These are phyloP conservation scores for Lasioglossum oenotherae DNA, from an alignment of 2,888 invertebrate species.

Conservation along the genomic window DNA sequence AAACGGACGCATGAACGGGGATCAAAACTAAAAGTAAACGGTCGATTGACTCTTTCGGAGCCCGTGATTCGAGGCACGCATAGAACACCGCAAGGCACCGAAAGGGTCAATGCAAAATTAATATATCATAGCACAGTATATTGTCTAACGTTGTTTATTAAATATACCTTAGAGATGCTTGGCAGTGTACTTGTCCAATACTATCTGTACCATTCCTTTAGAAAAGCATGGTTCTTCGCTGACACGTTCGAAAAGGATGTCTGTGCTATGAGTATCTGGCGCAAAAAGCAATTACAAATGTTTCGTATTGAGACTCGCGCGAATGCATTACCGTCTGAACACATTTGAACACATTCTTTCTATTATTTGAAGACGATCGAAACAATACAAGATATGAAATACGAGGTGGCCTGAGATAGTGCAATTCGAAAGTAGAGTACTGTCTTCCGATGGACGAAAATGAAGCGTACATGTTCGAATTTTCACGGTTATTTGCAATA, in stretches of 20 bases:
- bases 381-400: not conserved
- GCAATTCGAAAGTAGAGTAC: constrained; percentile 15
- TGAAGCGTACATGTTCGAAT: not conserved
- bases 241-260: constrained; percentile 4
- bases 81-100: not conserved
- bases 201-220: constrained; percentile 53
- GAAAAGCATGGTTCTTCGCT: constrained; percentile 20
- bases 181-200: constrained; percentile 78
- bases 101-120: constrained; percentile 51
- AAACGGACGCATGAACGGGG: constrained; percentile 41
- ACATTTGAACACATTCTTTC: constrained; percentile 51
- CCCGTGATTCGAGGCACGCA: not conserved
- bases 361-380: constrained; percentile 30
- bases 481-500: not conserved
- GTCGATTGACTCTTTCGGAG: constrained; percentile 26
- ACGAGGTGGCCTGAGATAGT: constrained; percentile 20
- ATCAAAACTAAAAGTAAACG: constrained; percentile 44
- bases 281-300: constrained; percentile 25
- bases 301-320: constrained; percentile 8
- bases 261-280: constrained; percentile 22
- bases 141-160: constrained; percentile 62
- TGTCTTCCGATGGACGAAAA: not conserved
- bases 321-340: constrained; percentile 40
- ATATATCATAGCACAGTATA: constrained; percentile 64
- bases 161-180: constrained; percentile 78